These are phyloP conservation scores for Chromis chromis DNA, from an alignment of 2,797 vertebrate species.

Conservation along the genomic window DNA sequence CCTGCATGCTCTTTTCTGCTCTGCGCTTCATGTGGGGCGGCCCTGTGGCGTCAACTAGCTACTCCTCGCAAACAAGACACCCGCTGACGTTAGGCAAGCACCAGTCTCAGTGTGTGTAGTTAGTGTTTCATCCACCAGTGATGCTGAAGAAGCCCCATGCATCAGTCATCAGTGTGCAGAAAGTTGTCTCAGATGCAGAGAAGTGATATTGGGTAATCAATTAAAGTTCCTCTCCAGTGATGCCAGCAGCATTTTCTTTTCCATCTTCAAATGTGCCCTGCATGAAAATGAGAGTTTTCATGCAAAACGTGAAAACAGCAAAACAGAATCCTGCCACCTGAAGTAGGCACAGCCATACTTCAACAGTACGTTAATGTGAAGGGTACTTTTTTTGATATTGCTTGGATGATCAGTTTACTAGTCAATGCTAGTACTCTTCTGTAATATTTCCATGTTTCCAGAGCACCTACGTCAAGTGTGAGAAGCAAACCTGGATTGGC, in stretches of 20 bases:
- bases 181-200: slow-evolving; percentile 15
- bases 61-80: slow-evolving; percentile 37
- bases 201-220: slow-evolving; percentile 1
- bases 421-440: no score
- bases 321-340: no score
- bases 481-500: no score
- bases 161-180: slow-evolving; percentile 5
- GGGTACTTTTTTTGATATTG: no score
- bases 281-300: background rate
- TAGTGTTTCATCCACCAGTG: slow-evolving; percentile 22
- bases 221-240: slow-evolving; percentile 18
- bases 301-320: no score
- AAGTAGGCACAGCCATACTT: no score
- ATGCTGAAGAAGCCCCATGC: slow-evolving; percentile 5
- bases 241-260: background rate
- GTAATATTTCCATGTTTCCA: no score
- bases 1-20: slow-evolving; percentile 46
- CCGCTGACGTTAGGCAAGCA: slow-evolving; percentile 37
- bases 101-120: slow-evolving; percentile 23
- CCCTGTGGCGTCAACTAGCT: slow-evolving; percentile 23
- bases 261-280: background rate
- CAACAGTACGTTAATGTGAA: no score
- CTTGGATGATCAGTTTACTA: no score
- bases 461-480: no score
- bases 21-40: slow-evolving; percentile 9